Conservation (phyloP, 2,888 invertebrate species). For the Ceratothoa steindachneri region DNA sequence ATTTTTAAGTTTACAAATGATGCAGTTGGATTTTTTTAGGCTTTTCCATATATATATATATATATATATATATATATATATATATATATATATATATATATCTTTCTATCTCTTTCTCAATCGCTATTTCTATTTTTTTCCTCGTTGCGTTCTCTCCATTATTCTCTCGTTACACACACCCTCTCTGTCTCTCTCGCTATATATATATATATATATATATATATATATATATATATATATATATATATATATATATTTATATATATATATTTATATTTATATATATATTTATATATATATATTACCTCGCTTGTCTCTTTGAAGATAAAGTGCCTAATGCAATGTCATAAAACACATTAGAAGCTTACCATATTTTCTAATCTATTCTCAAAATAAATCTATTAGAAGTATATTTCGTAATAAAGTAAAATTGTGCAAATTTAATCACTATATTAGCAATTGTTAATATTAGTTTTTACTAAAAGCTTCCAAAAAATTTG, state of each 20-base stretch:
- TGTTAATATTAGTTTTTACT: no score
- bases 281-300: constrained; percentile 11
- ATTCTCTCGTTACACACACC: background rate
- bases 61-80: constrained; percentile 4
- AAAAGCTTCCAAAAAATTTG: no score
- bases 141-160: background rate
- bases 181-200: background rate
- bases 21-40: background rate
- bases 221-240: constrained; percentile 9
- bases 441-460: no score
- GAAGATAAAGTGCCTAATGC: no score
- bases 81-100: background rate
- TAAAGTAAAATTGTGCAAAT: background rate
- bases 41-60: background rate
- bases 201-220: constrained; percentile 11
- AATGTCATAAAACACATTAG: no score
- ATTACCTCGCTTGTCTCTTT: background rate
- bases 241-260: constrained; percentile 16
- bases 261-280: constrained; percentile 12
- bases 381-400: background rate
- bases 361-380: background rate
- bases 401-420: background rate
- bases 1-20: background rate
- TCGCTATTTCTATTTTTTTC: background rate
- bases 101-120: background rate